Conservation (phyloP, 2,888 invertebrate species). For the Amiota mariae region DNA sequence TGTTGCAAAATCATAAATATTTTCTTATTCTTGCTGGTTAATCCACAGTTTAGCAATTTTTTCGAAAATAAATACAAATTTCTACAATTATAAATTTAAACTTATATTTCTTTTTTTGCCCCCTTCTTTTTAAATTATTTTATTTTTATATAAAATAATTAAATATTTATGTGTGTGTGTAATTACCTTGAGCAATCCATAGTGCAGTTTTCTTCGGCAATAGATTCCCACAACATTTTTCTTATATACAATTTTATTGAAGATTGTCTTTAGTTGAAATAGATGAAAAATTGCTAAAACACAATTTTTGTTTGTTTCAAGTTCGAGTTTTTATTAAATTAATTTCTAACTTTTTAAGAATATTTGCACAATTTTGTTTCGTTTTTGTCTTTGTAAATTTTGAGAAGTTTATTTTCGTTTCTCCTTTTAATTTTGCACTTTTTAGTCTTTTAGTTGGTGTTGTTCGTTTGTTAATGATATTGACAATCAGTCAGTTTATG, state of each 20-base stretch:
- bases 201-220: constrained; percentile 69
- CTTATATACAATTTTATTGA: constrained; percentile 34
- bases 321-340: not conserved
- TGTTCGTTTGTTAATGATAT: not conserved
- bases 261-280: constrained; percentile 35
- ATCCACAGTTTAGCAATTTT: constrained; percentile 45
- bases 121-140: not conserved
- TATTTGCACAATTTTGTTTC: constrained; percentile 3
- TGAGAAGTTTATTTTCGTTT: too few species aligned
- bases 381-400: constrained; percentile 16
- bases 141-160: constrained; percentile 35
- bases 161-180: too few species aligned
- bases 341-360: constrained; percentile 44
- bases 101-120: too few species aligned
- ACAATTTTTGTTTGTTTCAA: constrained; percentile 50
- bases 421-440: constrained; percentile 32
- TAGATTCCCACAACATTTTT: constrained; percentile 73
- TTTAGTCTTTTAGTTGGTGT: constrained; percentile 8
- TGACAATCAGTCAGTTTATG: not conserved
- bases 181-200: constrained; percentile 74
- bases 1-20: constrained; percentile 19
- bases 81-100: not conserved
- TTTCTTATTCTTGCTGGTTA: constrained; percentile 42
- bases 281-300: constrained; percentile 66
- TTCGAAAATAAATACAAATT: constrained; percentile 9